Evolutionary conservation across 2,113 vertebrate species (phyloP).

Genomic region (Actinemys pallida): DNA sequence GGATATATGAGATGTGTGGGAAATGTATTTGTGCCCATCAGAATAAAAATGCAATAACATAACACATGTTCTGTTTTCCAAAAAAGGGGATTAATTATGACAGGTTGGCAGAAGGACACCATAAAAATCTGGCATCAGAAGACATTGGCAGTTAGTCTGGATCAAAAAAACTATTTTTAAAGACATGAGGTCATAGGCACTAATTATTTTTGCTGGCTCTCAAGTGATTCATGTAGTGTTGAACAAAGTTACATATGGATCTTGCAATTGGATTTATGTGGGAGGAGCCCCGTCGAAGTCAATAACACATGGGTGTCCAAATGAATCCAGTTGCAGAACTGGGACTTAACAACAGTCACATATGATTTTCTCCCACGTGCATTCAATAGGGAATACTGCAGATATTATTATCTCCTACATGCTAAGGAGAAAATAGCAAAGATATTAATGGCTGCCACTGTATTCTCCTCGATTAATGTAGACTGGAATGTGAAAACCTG

Average conservation of each 20-base stretch:
- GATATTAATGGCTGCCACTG: not conserved
- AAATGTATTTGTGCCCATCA: not conserved
- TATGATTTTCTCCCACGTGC: fast-evolving
- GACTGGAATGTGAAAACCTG: not conserved
- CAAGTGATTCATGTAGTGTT: not conserved
- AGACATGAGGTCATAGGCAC: not conserved
- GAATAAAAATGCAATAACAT: not conserved
- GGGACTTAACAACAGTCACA: not conserved
- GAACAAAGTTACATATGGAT: not conserved
- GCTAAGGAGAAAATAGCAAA: not conserved
- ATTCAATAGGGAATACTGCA: not conserved
- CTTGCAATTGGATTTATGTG: not conserved
- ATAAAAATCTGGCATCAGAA: not conserved
- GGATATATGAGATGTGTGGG: not conserved
- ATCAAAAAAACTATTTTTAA: not conserved
- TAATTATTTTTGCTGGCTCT: not conserved
- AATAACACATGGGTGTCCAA: too few relatives aligned
- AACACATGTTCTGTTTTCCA: not conserved
- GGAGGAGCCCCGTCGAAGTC: not conserved
- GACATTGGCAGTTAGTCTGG: not conserved
- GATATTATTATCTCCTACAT: not conserved
- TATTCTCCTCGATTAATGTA: not conserved
- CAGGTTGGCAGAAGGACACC: not conserved
- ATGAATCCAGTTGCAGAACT: not conserved
- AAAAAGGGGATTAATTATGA: not conserved